A percentile compares a stretch with the other conserved stretches of the same genome.
Conservation (phyloP, 2,888 invertebrate species). For the Carpatolechia fugitivella region DNA sequence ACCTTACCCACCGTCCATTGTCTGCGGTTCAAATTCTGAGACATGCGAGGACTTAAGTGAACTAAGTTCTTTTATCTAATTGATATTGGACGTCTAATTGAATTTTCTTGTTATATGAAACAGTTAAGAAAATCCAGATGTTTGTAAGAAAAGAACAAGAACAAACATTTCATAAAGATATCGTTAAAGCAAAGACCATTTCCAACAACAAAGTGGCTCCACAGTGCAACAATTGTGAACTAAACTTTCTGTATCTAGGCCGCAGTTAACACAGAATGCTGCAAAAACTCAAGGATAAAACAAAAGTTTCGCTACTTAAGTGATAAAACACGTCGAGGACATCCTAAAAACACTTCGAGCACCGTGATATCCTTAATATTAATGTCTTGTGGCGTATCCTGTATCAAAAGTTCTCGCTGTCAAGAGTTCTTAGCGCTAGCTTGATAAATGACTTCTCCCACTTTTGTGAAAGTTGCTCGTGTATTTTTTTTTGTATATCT, state of each 20-base stretch:
- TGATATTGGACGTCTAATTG: neutral
- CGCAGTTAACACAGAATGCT: constrained; percentile 34
- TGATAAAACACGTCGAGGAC: constrained; percentile 69
- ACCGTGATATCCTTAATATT: constrained; percentile 74
- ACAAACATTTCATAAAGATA: constrained; percentile 18
- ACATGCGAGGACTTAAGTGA: neutral
- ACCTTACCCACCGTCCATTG: constrained; percentile 33
- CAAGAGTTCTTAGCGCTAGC: constrained; percentile 73
- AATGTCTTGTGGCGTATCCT: constrained; percentile 73
- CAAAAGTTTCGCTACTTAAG: constrained; percentile 62
- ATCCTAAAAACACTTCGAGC: constrained; percentile 64
- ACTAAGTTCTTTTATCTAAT: constrained; percentile 18
- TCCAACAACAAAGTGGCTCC: constrained; percentile 26
- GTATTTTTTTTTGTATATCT: constrained; percentile 53
- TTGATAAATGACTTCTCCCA: constrained; percentile 77
- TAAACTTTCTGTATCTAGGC: constrained; percentile 41
- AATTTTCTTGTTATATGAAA: neutral
- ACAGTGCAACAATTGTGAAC: constrained; percentile 29
- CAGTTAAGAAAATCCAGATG: constrained; percentile 1
- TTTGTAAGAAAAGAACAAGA: constrained; percentile 6
- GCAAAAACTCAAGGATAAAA: constrained; percentile 52
- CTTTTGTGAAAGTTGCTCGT: constrained; percentile 66
- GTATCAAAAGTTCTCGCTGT: constrained; percentile 75
- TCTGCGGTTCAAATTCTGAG: constrained; percentile 38
- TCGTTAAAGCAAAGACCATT: constrained; percentile 26